A percentile compares a stretch with the other conserved stretches of the same genome.
phyloP scores from a whole-genome alignment of 2,113 vertebrate genomes.

The Crotalus helleri region DNA sequence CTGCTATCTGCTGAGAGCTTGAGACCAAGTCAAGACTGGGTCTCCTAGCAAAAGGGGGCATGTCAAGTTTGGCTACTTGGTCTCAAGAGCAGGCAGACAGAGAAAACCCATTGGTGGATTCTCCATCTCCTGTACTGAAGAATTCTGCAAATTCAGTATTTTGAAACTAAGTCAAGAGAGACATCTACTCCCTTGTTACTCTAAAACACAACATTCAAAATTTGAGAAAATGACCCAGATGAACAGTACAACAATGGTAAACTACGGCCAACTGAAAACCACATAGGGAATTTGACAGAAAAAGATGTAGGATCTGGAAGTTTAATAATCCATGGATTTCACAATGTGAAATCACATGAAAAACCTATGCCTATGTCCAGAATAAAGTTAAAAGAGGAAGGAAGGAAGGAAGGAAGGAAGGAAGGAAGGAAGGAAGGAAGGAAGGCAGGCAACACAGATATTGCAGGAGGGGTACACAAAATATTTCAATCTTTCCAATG shows the following conservation, averaged over 20 bases:
- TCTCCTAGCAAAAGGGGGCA: too few relatives aligned
- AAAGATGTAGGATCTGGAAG: neutral
- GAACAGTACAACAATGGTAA: neutral
- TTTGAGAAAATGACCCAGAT: neutral
- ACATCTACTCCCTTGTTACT: too few relatives aligned
- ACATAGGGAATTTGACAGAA: neutral
- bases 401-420: too few relatives aligned
- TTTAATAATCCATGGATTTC: neutral
- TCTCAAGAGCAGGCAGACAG: too few relatives aligned
- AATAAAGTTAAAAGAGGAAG: neutral
- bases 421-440: too few relatives aligned
- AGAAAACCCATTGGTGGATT: too few relatives aligned
- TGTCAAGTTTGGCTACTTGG: too few relatives aligned
- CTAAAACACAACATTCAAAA: neutral
- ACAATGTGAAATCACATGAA: neutral
- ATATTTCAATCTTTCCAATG: neutral
- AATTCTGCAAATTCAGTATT: neutral
- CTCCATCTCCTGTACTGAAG: too few relatives aligned
- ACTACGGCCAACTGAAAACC: neutral
- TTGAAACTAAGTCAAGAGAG: neutral
- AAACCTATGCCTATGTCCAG: neutral
- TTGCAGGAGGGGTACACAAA: neutral
- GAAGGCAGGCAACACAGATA: neutral
- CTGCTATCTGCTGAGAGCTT: too few relatives aligned
- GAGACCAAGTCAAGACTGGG: too few relatives aligned